Evolutionary conservation across 2,888 invertebrate genomes (phyloP), one percentile per base, ranked within the genome.

Genomic region (Sarcophaga carnaria): DNA sequence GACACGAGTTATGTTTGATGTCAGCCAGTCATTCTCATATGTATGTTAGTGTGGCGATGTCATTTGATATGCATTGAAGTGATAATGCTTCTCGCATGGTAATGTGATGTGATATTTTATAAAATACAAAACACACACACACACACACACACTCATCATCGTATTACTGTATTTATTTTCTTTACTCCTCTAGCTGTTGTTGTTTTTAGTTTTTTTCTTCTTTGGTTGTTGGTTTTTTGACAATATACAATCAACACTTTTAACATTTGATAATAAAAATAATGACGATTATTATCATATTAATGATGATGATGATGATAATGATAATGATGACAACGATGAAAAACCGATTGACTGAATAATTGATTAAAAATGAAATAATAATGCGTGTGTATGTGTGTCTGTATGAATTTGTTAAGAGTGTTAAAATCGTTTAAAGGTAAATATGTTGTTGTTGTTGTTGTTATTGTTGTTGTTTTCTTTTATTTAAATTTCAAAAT

Each of bases 191-290:
- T 17, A 0, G 2, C 4, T 54, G 12, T 60, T 72, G 37, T 14
- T 49, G 12, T 49, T 49, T 4, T 49, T 49, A 14, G 27, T 72
- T 45, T 60, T 54, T 54, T 54, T 14, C 2, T 17, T 17, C 17
- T 17, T 17, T 5, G 12, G 14, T 17, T 49, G 12, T 49, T 49
- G 11, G 27, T 49, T 63, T 79, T 71, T 71, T 54, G 63, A 71
- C 63, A 79, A 79, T 54, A 72, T 59, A 76, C 74, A 76, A 78
- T 78, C 84, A 72, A 78, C 71, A 63, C 64, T 80, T 12, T 54
- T 62, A 54, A 80, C 69, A 75, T 69, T 75, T 64, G 27, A 80
- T 77, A 66, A 62, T 27, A 59, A 69, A 25, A 69, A 47, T 27
- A 59, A 62, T 60, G 27, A 75, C 59, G 47, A 75, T 54, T 62